These are phyloP conservation scores for Micromys minutus DNA, from an alignment of 2,113 vertebrate species.

Conservation along the genomic window DNA sequence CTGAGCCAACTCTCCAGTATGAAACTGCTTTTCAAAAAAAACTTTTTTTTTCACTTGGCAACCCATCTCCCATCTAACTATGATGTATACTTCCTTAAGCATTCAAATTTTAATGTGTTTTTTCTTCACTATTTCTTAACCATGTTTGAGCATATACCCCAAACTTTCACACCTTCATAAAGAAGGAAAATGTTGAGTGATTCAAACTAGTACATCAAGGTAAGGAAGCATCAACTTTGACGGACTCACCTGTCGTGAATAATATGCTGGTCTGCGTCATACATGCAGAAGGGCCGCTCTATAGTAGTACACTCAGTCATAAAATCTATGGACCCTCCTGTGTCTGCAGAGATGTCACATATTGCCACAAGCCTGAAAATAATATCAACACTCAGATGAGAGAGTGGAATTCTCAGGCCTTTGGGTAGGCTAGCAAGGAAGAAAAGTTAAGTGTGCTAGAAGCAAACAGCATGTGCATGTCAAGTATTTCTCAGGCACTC, in stretches of 20 bases:
- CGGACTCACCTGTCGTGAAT: slow-evolving; percentile 93
- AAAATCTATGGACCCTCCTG: slow-evolving; percentile 97
- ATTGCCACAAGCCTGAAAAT: slow-evolving; percentile 93
- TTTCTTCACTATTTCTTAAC: background rate
- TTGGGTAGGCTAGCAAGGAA: slow-evolving; percentile 27
- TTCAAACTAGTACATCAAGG: background rate
- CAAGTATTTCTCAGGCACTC: background rate
- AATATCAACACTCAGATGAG: background rate
- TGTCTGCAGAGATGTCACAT: slow-evolving; percentile 98
- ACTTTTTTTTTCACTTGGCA: background rate
- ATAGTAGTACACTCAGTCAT: slow-evolving; percentile 98
- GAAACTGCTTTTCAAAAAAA: background rate
- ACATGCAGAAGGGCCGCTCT: slow-evolving; percentile 97
- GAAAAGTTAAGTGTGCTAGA: slow-evolving; percentile 14
- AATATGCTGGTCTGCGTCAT: slow-evolving; percentile 96
- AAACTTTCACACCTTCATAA: background rate
- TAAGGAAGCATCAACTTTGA: background rate
- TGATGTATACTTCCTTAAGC: background rate
- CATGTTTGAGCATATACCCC: background rate
- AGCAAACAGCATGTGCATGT: background rate
- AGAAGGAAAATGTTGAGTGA: background rate
- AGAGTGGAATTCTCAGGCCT: background rate
- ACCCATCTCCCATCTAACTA: background rate
- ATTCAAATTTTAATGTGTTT: background rate
- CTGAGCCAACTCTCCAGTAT: too few relatives aligned